These are phyloP conservation scores for Garrulus glandarius DNA, from an alignment of 2,797 vertebrate genomes.

Conservation along the genomic window DNA sequence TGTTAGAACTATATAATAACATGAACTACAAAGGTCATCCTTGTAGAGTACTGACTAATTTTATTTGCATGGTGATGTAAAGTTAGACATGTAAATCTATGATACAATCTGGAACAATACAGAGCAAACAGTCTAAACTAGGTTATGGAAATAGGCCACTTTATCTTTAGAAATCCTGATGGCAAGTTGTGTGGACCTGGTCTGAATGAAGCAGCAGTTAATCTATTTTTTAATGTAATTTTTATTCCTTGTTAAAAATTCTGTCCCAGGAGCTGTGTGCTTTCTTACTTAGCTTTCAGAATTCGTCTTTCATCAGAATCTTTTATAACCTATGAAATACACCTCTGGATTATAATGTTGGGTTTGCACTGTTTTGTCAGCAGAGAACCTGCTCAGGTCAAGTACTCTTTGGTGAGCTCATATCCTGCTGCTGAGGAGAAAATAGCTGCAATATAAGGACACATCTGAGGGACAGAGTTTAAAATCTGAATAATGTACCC, in stretches of 20 bases:
- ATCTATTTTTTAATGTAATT: not conserved
- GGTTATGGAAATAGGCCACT: slow-evolving; percentile 66
- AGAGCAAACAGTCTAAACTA: slow-evolving; percentile 39
- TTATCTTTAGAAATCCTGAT: slow-evolving; percentile 69
- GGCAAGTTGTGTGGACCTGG: not conserved
- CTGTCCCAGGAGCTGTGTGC: not conserved
- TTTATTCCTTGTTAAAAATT: not conserved
- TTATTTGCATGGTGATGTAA: not conserved
- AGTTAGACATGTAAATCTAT: not conserved
- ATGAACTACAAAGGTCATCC: not conserved
- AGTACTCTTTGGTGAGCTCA: not conserved
- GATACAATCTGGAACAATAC: not conserved
- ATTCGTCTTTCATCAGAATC: not conserved
- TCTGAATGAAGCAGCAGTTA: not conserved
- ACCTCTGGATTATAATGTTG: not conserved
- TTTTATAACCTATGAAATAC: not conserved
- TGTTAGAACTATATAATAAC: not conserved
- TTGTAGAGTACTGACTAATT: not conserved
- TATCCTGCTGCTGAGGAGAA: not conserved
- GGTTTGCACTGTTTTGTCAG: not conserved
- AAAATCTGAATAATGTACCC: not conserved
- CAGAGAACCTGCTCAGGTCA: not conserved
- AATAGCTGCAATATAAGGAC: not conserved
- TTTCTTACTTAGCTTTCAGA: not conserved
- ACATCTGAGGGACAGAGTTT: not conserved